A percentile compares a stretch with the other conserved stretches of the same genome.
Conservation (phyloP, 2,888 invertebrate species). For the Pyralis farinalis region DNA sequence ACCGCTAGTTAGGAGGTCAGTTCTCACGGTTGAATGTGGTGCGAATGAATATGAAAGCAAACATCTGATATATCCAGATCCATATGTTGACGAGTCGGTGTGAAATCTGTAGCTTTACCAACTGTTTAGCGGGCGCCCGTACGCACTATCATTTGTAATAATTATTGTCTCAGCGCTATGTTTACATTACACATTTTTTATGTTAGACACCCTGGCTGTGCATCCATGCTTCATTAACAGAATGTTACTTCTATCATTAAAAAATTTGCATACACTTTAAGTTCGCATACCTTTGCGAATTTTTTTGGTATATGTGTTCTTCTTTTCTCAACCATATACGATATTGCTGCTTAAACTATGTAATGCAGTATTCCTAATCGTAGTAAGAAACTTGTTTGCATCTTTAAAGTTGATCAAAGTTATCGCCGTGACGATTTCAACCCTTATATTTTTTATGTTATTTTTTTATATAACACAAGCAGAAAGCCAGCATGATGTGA, state of each 20-base stretch:
- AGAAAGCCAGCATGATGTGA: too few relatives aligned
- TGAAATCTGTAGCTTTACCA: constrained; percentile 80
- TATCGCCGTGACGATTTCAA: too few relatives aligned
- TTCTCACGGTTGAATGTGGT: constrained; percentile 74
- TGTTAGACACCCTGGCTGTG: constrained; percentile 47
- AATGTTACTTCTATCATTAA: constrained; percentile 21
- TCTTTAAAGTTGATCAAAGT: too few relatives aligned
- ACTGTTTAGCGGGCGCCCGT: constrained; percentile 74
- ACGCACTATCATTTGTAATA: constrained; percentile 79
- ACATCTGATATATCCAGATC: constrained; percentile 78
- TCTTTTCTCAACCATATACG: background rate
- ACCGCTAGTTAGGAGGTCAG: constrained; percentile 63
- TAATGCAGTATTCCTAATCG: too few relatives aligned
- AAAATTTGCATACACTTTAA: constrained; percentile 12
- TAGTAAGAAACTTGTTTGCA: too few relatives aligned
- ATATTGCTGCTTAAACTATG: too few relatives aligned
- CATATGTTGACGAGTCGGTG: constrained; percentile 79
- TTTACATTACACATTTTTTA: constrained; percentile 65
- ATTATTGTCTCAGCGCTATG: constrained; percentile 78
- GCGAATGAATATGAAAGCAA: constrained; percentile 77
- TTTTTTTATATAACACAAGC: too few relatives aligned
- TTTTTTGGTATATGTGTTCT: background rate
- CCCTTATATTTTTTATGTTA: too few relatives aligned
- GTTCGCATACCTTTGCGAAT: constrained; percentile 4
- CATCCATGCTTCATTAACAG: constrained; percentile 25